Percentiles rank a stretch among this genome's conserved stretches.
Evolutionary conservation across 2,113 vertebrate species (phyloP).

Genomic region (Corythornis madagascariensis): DNA sequence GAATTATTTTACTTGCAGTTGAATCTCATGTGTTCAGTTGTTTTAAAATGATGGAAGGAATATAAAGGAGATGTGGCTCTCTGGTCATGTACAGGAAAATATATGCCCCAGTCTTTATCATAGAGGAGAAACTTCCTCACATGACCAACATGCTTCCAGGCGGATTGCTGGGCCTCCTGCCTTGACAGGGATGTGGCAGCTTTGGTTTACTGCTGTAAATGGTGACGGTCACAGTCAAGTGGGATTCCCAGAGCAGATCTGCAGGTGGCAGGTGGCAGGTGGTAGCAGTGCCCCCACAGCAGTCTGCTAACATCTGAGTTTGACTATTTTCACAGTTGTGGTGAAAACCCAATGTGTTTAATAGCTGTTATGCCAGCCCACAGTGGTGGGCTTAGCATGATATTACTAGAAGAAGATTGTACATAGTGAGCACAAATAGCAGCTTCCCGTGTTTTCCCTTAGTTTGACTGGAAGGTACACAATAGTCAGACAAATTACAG

Average conservation of each 20-base stretch:
- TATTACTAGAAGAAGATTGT: neutral
- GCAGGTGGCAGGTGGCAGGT: neutral
- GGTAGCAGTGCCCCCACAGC: accelerated
- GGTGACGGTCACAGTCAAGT: neutral
- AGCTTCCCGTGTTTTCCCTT: neutral
- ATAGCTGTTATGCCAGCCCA: neutral
- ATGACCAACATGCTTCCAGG: neutral
- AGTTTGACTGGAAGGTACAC: neutral
- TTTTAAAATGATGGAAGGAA: neutral
- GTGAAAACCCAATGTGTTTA: accelerated
- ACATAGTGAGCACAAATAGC: neutral
- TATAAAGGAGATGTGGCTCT: neutral
- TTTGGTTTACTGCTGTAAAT: neutral
- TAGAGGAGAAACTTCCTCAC: neutral
- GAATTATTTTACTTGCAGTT: neutral
- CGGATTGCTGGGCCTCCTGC: neutral
- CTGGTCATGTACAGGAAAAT: accelerated
- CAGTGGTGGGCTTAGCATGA: neutral
- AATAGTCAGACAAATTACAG: neutral
- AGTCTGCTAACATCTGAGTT: neutral
- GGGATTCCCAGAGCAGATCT: neutral
- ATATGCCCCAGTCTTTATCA: neutral
- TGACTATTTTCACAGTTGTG: neutral
- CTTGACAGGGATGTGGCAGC: neutral
- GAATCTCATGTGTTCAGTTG: neutral